Conservation (phyloP, 1,140 invertebrate genomes). For the Daktulosphaira vitifoliae region DNA sequence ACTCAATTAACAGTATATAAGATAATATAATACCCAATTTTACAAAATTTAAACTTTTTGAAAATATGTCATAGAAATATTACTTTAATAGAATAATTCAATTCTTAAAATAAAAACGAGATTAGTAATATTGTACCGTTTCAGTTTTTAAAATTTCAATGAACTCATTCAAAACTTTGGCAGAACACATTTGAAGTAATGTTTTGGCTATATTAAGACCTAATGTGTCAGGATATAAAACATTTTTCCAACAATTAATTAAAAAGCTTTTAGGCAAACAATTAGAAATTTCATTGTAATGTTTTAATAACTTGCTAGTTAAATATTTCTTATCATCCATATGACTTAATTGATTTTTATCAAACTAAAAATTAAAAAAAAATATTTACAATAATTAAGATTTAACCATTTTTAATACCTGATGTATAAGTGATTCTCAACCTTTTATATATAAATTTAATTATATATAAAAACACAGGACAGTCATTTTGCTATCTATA, state of each 20-base stretch:
- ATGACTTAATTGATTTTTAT: neutral
- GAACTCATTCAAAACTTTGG: neutral
- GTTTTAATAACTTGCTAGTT: neutral
- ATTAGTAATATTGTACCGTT: neutral
- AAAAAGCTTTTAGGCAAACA: neutral
- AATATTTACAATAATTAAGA: neutral
- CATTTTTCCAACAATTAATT: neutral
- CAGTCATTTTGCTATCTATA: no score
- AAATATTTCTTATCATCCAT: neutral
- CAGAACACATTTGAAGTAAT: neutral
- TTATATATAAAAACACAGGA: no score
- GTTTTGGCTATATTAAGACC: neutral
- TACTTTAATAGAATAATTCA: no score
- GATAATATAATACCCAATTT: no score
- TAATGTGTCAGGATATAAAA: neutral
- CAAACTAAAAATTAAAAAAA: constrained; percentile 10
- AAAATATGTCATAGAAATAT: no score
- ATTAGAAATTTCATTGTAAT: neutral
- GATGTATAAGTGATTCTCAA: no score
- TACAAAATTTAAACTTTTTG: no score
- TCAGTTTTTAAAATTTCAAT: neutral
- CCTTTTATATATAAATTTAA: no score
- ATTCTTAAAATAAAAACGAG: neutral
- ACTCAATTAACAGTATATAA: no score
- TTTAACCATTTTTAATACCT: no score